Evolutionary conservation across 2,888 invertebrate genomes (phyloP).

Genomic region (Pyralis farinalis): DNA sequence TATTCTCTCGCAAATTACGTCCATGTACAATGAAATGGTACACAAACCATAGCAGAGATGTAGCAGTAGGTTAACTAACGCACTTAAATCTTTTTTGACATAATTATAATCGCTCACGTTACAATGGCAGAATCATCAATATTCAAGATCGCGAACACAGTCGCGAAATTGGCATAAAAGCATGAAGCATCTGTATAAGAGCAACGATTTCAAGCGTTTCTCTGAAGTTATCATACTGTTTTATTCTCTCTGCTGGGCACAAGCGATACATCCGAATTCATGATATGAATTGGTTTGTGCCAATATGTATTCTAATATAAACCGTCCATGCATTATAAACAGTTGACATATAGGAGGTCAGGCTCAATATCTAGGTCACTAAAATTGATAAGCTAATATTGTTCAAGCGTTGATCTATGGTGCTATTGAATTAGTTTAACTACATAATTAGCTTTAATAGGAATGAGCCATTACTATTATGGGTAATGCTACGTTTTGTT

Average conservation of each 20-base stretch:
- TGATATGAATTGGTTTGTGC: conserved; percentile 36
- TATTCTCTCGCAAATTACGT: neutral
- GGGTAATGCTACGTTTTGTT: too few relatives aligned
- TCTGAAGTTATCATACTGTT: conserved; percentile 10
- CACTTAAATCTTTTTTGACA: too few relatives aligned
- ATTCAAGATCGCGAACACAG: too few relatives aligned
- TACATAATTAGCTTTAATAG: neutral
- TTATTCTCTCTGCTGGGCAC: conserved; percentile 5
- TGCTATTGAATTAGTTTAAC: conserved; percentile 2
- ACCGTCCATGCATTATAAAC: conserved; percentile 47
- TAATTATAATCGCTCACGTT: too few relatives aligned
- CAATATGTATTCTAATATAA: conserved; percentile 26
- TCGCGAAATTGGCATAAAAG: too few relatives aligned
- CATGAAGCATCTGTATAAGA: too few relatives aligned
- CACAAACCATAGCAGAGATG: too few relatives aligned
- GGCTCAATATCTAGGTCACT: conserved; percentile 10
- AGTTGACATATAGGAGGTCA: conserved; percentile 18
- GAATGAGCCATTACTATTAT: too few relatives aligned
- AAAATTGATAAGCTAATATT: conserved; percentile 21
- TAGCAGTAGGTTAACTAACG: too few relatives aligned
- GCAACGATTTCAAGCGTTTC: too few relatives aligned
- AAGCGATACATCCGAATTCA: conserved; percentile 18
- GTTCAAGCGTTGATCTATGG: conserved; percentile 11
- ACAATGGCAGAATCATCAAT: too few relatives aligned
- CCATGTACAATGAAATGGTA: conserved; percentile 9